Evolutionary conservation across 2,888 invertebrate genomes (phyloP), one percentile per base, ranked within the genome.

Genomic region (Cheilosia pagana): DNA sequence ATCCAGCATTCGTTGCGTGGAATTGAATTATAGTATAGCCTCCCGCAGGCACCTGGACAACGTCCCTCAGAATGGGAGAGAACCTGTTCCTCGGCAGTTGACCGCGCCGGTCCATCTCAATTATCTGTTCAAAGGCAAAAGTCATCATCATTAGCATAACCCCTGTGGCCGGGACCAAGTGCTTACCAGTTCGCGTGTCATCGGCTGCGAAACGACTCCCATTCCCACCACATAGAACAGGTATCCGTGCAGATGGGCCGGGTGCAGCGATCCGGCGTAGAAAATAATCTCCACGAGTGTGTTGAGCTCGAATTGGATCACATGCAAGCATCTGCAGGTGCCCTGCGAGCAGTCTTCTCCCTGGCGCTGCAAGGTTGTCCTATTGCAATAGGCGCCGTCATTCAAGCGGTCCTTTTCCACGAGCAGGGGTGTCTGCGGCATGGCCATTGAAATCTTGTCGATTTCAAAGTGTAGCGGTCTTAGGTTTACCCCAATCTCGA

Each of bases 181-280:
- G 50, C 50, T 63, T 71, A 70, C 77, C 70, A 39, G n/a, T 55
- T 70, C 12, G 1, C 70, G 48, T 10, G 62, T 77, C 10, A 70
- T 48, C 10, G 48, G 35, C 14, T 41, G 28, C 1, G 77, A 16
- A 1, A 21, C 14, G 21, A 90, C 89, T 52, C 91, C 91, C 90
- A 90, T 90, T 60, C 90, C 91, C 3, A 91, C 89, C 31, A 91
- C 90, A 1, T 89, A 89, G 43, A 90, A 90, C 5, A 90, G 88
- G 67, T 90, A 90, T n/a, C 91, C 91, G 45, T 91, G 91, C 77
- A 91, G 78, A 43, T 91, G 91, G 0, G 89, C 87, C 12, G 91
- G 91, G 87, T 91, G 91, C 4, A 90, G 86, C 0, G 89, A 88
- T 25, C 87, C 88, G 55, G 89, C 88, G 6, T 89, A 89, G 14